Evolutionary conservation across 2,888 invertebrate genomes (phyloP), one percentile per base, ranked within the genome.

Genomic region (Nomada hirtipes): DNA sequence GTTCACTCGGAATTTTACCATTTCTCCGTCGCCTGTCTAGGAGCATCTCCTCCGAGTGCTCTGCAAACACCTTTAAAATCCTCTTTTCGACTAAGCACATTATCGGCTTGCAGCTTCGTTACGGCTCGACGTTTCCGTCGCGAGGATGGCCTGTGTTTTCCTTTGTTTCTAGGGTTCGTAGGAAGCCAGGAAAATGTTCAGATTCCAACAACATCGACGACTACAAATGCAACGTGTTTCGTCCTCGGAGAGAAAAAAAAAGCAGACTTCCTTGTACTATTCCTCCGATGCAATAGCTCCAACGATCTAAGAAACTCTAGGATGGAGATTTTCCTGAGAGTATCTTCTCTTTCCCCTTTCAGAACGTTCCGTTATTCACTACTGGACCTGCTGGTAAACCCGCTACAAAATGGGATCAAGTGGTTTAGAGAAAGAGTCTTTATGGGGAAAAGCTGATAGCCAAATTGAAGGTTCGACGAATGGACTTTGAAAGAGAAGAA

Each of bases 71-170:
- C 44, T 59, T 65, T 68, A 67, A 71, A 83, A 76, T 72, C 74
- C 76, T 68, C 78, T 78, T 84, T 78, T 36, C 79, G 61, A 57
- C 82, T 86, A 87, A 88, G 84, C 69, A 76, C 85, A 86, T 87
- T 87, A 86, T 84, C 83, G 84, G 83, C 79, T 81, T 67, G 82
- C 71, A 75, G 83, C 73, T 82, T 85, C 76, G 80, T 87, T 86
- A 85, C 79, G 23, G 63, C 69, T 26, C 63, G 60, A 47, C 71
- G 68, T 77, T 76, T 77, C 60, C 80, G 79, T 84, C 70, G 23
- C 47, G 23, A 15, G 60, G 47, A 59, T 20, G 23, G 3, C 11
- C 13, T 11, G 10, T 26, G 61, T 29, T 50, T 10, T 68, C 61
- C 63, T 71, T 74, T 74, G 67, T 82, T 71, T 71, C 47, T 64